Percentiles rank a stretch among this genome's conserved stretches.
Evolutionary conservation across 2,797 vertebrate genomes (phyloP).

Genomic region (Poecilia velifera): DNA sequence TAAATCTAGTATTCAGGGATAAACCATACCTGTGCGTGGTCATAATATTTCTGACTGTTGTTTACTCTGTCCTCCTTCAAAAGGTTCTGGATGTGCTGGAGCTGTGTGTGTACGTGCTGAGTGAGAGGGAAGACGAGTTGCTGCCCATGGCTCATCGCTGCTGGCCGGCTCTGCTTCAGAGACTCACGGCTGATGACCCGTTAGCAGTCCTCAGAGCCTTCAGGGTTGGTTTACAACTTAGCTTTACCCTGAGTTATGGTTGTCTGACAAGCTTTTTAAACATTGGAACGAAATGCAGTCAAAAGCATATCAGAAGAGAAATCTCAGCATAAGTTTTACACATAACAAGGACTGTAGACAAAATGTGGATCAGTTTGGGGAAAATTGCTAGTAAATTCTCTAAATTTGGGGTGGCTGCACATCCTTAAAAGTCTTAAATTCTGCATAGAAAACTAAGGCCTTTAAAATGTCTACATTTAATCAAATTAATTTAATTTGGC

Average conservation of each 20-base stretch:
- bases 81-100: conserved; percentile 90
- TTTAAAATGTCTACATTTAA: too few species aligned
- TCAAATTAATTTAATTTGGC: too few species aligned
- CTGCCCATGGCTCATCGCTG: conserved; percentile 91
- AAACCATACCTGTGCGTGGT: conserved; percentile 12
- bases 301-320: neutral
- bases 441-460: too few species aligned
- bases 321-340: neutral
- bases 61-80: conserved; percentile 16
- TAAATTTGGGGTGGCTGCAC: neutral
- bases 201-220: conserved; percentile 90
- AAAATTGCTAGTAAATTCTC: neutral
- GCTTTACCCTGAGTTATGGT: neutral
- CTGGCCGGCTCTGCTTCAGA: conserved; percentile 89
- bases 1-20: neutral
- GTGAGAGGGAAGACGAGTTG: conserved; percentile 84
- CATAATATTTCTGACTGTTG: neutral
- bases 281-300: neutral
- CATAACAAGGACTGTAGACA: too few species aligned
- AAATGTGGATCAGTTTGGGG: too few species aligned
- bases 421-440: too few species aligned
- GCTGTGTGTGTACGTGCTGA: conserved; percentile 85
- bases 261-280: neutral
- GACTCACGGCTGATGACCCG: conserved; percentile 88
- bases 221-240: conserved; percentile 69